Evolutionary conservation across 2,888 invertebrate genomes (phyloP).

Genomic region (Agrypnus murinus): DNA sequence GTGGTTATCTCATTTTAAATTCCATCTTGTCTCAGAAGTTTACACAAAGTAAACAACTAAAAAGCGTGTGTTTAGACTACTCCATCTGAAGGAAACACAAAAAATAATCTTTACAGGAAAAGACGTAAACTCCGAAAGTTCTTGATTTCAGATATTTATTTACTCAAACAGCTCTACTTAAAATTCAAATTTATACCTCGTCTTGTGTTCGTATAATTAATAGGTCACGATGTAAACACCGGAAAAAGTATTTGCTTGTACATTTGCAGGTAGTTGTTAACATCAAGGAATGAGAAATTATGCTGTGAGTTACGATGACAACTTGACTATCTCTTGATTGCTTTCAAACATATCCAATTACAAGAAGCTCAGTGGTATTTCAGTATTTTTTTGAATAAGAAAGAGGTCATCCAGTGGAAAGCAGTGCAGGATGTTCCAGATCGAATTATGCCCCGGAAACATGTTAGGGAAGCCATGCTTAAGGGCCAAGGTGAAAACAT

Average conservation of each 20-base stretch:
- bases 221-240: no score
- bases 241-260: not conserved
- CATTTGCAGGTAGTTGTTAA: conserved; percentile 1
- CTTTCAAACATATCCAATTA: conserved; percentile 48
- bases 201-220: not conserved
- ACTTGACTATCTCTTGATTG: conserved; percentile 18
- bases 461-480: conserved; percentile 56
- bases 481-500: conserved; percentile 47
- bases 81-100: conserved; percentile 22
- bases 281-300: not conserved
- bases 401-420: conserved; percentile 55
- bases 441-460: conserved; percentile 58
- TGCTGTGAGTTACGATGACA: not conserved
- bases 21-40: conserved; percentile 12
- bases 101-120: conserved; percentile 2
- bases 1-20: not conserved
- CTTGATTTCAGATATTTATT: no score
- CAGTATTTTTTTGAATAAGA: conserved; percentile 48
- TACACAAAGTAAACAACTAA: conserved; percentile 34
- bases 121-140: not conserved
- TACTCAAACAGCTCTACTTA: no score
- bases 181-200: no score
- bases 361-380: conserved; percentile 36
- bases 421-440: conserved; percentile 58
- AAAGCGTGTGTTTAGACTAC: conserved; percentile 25